Base-by-base conservation (phyloP, 2,113 vertebrate species). In the Myiopsitta monachus region DNA sequence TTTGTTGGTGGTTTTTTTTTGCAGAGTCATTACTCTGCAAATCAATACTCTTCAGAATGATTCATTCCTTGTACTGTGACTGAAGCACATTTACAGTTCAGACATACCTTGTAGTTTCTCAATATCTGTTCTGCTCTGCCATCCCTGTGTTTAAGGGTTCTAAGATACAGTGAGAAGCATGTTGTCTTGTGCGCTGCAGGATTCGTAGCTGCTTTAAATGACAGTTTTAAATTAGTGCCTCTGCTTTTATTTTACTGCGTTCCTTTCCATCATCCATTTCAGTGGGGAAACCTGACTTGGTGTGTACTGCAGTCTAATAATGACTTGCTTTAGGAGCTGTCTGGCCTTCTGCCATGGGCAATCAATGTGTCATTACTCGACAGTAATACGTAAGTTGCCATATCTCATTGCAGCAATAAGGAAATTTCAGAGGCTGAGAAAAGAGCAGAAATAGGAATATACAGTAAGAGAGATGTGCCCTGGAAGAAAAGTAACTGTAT, bases 271-370 rank as follows among this genome's bases (percentile, higher is more conserved):
- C 72, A 46, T 72, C 61, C 76, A 33, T 80, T 72, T 78, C 82
- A 74, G 69, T 5, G 4, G 72, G 49, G 86, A 59, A 83, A 75
- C 54, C 46, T 76, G 85, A 68, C 44, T 72, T 83, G 67, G 49
- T 78, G 57, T 92, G 49, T 75, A 7, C 83, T 94, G 79, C 79
- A 80, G 23, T 10, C 67, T 66, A 26, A 57, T 68, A 94, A 86
- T 87, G 93, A 49, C 68, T 80, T 91, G 87, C 67, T 81, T 95
- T 55, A 80, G 90, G 81, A 90, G 76, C 38, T 93, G 59, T n/a
- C 93, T 96, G 93, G 88, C 92, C 36, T 87, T 47, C 55, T 93
- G 88, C 92, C 95, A 86, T 1, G 1, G 69, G 41, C 95, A 87
- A 68, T 90, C 85, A 51, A 80, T 83, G 79, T 73, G 51, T 85